Evolutionary conservation across 2,113 vertebrate genomes (phyloP).

Genomic region (Ptilorrhoa leucosticta): DNA sequence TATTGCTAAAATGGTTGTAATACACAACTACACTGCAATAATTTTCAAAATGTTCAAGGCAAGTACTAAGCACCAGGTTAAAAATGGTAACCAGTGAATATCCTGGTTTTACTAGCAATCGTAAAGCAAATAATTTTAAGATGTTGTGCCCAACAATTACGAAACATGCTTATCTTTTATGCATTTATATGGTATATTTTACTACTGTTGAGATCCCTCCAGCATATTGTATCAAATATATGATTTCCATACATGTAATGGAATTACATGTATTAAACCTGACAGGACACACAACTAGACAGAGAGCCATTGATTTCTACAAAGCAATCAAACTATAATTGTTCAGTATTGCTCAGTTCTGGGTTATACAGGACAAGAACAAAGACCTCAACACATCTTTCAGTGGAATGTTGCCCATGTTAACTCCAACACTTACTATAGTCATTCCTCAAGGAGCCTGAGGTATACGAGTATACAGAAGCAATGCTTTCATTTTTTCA

Average conservation of each 20-base stretch:
- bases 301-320: background rate
- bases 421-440: background rate
- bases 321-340: background rate
- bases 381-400: background rate
- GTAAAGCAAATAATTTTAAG: background rate
- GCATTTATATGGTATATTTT: background rate
- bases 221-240: background rate
- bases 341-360: background rate
- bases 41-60: background rate
- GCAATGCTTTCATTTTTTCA: background rate
- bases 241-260: fast-evolving
- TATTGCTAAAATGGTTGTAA: background rate
- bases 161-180: background rate
- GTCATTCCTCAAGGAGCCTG: background rate
- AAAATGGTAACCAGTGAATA: background rate
- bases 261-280: background rate
- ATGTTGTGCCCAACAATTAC: background rate
- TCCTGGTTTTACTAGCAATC: background rate
- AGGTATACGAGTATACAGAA: background rate
- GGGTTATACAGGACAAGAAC: background rate
- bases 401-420: background rate
- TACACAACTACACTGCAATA: background rate
- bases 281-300: background rate
- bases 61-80: background rate
- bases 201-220: background rate